These are phyloP conservation scores for Odobenus rosmarus DNA, from an alignment of 2,113 vertebrate genomes.

Conservation along the genomic window DNA sequence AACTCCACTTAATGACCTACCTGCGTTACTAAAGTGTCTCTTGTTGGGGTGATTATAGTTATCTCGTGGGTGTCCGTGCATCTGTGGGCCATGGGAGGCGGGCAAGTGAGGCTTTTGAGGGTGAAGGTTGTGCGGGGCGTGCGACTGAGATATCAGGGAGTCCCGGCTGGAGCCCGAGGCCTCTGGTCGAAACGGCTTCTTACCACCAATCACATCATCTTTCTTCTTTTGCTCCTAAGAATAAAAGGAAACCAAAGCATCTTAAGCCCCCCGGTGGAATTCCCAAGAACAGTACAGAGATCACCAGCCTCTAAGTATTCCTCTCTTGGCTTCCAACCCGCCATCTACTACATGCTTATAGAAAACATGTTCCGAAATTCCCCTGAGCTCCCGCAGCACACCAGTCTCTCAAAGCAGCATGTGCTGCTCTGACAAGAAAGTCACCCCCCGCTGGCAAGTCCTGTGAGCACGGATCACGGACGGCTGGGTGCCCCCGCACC, in stretches of 20 bases:
- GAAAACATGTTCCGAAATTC: background rate
- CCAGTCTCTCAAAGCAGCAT: background rate
- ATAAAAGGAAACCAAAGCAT: constrained; percentile 24
- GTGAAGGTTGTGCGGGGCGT: constrained; percentile 84
- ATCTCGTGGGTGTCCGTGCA: constrained; percentile 94
- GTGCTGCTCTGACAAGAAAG: background rate
- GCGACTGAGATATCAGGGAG: constrained; percentile 89
- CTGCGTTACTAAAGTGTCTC: constrained; percentile 93
- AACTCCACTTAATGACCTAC: constrained; percentile 77
- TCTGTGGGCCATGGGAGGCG: constrained; percentile 86
- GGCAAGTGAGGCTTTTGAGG: constrained; percentile 89
- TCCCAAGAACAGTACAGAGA: background rate
- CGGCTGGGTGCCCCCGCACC: fast-evolving
- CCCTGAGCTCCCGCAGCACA: background rate
- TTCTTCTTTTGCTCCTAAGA: constrained; percentile 95
- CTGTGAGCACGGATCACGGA: fast-evolving
- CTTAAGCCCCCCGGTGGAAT: background rate
- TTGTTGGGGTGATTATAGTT: constrained; percentile 91
- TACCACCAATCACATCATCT: constrained; percentile 89
- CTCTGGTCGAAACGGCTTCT: constrained; percentile 93
- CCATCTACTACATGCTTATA: background rate
- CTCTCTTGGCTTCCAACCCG: background rate
- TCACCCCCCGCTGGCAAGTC: background rate
- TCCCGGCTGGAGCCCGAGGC: constrained; percentile 94
- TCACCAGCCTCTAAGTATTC: background rate